These are phyloP conservation scores for Hypotaenidia okinawae DNA, from an alignment of 2,797 vertebrate genomes.

Conservation along the genomic window DNA sequence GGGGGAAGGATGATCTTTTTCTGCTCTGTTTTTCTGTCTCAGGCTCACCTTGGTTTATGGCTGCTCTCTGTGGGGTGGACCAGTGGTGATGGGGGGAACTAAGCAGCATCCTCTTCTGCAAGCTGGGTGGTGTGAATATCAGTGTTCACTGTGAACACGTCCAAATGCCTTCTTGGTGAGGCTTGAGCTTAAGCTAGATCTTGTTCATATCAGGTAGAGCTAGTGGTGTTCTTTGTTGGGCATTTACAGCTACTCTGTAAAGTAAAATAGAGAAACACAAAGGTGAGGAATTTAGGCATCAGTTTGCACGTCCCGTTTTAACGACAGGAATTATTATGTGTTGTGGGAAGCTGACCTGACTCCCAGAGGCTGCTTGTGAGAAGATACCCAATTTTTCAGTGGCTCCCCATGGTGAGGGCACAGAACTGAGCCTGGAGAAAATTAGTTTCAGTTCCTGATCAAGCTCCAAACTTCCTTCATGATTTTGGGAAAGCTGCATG, in stretches of 20 bases:
- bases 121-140: not conserved
- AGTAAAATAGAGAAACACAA: constrained; percentile 15
- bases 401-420: constrained; percentile 27
- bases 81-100: not conserved
- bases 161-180: not conserved
- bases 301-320: constrained; percentile 16
- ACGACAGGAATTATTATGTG: constrained; percentile 48
- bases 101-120: not conserved
- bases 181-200: not conserved
- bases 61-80: not conserved
- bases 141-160: not conserved
- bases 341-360: constrained; percentile 51
- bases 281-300: constrained; percentile 60
- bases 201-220: not conserved
- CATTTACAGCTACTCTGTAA: constrained; percentile 47
- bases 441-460: constrained; percentile 55
- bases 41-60: not conserved
- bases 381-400: constrained; percentile 36
- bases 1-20: not conserved
- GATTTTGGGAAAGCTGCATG: constrained; percentile 59
- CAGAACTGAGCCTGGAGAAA: constrained; percentile 39
- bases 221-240: constrained; percentile 13
- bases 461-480: constrained; percentile 45
- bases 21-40: not conserved
- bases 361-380: constrained; percentile 54